Percentiles rank a stretch among this genome's conserved stretches.
Conservation (phyloP, 2,888 invertebrate genomes). For the Charanyca ferruginea region DNA sequence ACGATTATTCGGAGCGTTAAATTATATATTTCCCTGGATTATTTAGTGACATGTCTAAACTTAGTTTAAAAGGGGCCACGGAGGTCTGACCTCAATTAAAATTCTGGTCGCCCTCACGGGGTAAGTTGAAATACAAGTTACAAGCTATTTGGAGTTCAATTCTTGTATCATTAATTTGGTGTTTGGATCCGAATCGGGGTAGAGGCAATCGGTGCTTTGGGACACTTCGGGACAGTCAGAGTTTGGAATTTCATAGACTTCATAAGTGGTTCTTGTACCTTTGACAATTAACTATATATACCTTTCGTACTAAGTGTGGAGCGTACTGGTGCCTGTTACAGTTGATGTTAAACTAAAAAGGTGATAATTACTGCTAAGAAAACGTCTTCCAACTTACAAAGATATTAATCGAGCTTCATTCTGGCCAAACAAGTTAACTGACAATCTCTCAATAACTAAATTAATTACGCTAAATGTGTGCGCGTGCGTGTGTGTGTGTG, state of each 20-base stretch:
- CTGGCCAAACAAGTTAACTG: too few relatives aligned
- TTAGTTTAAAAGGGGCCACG: conserved; percentile 38
- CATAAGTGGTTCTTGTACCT: neutral
- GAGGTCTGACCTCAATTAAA: conserved; percentile 47
- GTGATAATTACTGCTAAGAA: neutral
- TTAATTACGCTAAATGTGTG: too few relatives aligned
- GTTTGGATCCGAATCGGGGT: conserved; percentile 8
- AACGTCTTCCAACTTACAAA: neutral
- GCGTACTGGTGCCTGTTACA: neutral
- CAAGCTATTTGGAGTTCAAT: conserved; percentile 29
- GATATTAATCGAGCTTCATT: too few relatives aligned
- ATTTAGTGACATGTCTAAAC: conserved; percentile 38
- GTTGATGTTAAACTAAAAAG: neutral
- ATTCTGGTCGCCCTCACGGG: conserved; percentile 9
- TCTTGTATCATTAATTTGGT: conserved; percentile 26
- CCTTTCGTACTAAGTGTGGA: neutral
- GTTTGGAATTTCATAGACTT: conserved; percentile 5
- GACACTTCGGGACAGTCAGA: neutral
- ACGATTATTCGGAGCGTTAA: conserved; percentile 45
- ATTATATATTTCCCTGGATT: conserved; percentile 50
- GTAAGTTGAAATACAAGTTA: conserved; percentile 22
- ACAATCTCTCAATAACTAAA: too few relatives aligned
- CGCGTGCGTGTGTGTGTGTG: too few relatives aligned
- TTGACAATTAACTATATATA: neutral
- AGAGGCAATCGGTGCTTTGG: conserved; percentile 10